A percentile compares a stretch with the other conserved stretches of the same genome.
phyloP scores from a whole-genome alignment of 2,888 invertebrate species.

The Tuta absoluta region DNA sequence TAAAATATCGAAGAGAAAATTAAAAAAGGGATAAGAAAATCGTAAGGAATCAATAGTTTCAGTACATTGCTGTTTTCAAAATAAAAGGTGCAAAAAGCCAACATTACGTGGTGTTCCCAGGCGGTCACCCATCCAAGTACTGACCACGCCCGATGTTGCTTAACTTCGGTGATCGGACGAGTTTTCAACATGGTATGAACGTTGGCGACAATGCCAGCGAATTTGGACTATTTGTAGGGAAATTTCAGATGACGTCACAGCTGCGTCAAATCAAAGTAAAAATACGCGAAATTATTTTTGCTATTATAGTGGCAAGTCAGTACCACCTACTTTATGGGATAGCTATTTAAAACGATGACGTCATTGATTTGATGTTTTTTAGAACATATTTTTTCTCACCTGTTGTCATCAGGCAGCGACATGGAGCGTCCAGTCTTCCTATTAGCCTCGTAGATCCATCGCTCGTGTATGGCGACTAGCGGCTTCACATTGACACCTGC shows the following conservation, averaged over 20 bases:
- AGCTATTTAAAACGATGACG: no score
- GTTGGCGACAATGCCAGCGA: conserved; percentile 29
- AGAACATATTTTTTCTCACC: conserved; percentile 51
- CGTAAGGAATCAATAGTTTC: no score
- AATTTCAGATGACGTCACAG: not conserved
- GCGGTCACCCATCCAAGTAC: conserved; percentile 64
- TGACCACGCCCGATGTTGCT: conserved; percentile 62
- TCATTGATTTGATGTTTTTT: not conserved
- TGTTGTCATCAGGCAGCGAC: conserved; percentile 69
- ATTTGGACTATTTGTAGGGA: no score
- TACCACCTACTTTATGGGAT: no score
- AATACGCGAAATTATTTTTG: no score
- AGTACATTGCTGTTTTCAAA: no score
- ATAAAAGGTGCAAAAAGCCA: conserved; percentile 11
- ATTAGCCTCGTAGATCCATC: conserved; percentile 74
- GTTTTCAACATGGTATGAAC: conserved; percentile 52
- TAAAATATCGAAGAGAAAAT: no score
- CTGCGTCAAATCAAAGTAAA: no score
- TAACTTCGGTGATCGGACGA: conserved; percentile 76
- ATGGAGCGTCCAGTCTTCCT: conserved; percentile 63
- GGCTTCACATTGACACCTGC: conserved; percentile 70
- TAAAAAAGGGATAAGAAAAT: no score
- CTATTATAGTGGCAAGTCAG: no score
- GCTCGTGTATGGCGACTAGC: conserved; percentile 74
- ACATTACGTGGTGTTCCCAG: conserved; percentile 42